Percentiles rank a stretch among this genome's conserved stretches.
Conservation (phyloP, 2,888 invertebrate genomes). For the Ichneumoninae sp. region DNA sequence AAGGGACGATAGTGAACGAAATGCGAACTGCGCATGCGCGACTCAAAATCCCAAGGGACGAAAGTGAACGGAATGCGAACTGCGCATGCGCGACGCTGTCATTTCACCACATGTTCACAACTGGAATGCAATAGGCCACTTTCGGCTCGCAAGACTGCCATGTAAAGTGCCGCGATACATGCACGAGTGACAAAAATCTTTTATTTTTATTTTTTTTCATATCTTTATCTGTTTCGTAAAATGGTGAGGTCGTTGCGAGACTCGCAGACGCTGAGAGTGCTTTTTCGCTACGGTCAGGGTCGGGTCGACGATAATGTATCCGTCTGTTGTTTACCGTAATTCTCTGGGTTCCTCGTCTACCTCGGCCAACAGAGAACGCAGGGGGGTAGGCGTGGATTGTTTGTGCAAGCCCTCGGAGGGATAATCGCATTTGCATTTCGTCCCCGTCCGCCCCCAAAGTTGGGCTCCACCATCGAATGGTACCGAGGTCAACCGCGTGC, state of each 20-base stretch:
- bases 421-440: constrained; percentile 59
- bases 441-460: constrained; percentile 36
- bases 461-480: constrained; percentile 42
- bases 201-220: background rate
- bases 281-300: background rate
- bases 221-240: background rate
- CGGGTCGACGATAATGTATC: constrained; percentile 13
- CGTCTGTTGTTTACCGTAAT: background rate
- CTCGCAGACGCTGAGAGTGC: background rate
- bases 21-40: no score
- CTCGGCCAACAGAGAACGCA: constrained; percentile 5
- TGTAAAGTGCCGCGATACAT: no score
- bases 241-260: background rate
- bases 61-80: no score
- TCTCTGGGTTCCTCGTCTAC: constrained; percentile 12
- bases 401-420: constrained; percentile 30
- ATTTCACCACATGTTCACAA: no score
- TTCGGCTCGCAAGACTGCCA: no score
- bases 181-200: no score
- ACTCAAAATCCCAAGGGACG: no score
- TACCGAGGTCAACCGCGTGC: constrained; percentile 55
- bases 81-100: no score
- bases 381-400: constrained; percentile 34
- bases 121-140: no score
- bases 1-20: no score